These are phyloP conservation scores for Metalampra italica DNA, from an alignment of 2,888 invertebrate genomes.

Conservation along the genomic window DNA sequence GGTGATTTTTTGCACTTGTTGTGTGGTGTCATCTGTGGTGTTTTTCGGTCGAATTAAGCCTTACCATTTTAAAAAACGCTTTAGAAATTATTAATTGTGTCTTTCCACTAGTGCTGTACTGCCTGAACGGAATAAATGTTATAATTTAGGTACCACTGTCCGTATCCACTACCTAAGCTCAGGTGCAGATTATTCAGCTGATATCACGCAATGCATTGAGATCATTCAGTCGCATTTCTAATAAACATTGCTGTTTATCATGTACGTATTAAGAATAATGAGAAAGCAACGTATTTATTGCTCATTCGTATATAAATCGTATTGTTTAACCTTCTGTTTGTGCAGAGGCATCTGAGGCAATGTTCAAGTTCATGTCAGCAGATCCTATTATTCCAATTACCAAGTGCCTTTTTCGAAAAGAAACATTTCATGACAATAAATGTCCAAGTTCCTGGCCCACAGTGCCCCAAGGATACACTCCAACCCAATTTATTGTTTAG, in stretches of 20 bases:
- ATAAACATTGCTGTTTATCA: conserved; percentile 27
- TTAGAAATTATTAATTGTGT: neutral
- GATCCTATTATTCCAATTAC: neutral
- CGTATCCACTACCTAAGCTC: neutral
- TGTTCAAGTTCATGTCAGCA: neutral
- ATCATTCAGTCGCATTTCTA: conserved; percentile 27
- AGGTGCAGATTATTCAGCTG: conserved; percentile 3
- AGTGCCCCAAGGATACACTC: too few species aligned
- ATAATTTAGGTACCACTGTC: neutral
- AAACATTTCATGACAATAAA: too few species aligned
- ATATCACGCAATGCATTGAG: conserved; percentile 32
- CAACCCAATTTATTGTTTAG: too few species aligned
- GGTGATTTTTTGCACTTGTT: neutral
- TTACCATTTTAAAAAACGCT: neutral
- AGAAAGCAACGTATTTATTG: neutral
- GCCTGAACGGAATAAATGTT: neutral
- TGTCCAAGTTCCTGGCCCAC: too few species aligned
- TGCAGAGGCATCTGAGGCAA: neutral
- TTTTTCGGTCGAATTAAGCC: neutral
- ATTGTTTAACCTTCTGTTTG: neutral
- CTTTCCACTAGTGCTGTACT: neutral
- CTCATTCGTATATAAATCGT: neutral
- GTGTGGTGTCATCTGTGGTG: conserved; percentile 2
- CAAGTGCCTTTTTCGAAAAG: too few species aligned
- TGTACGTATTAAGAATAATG: conserved; percentile 2